Conservation (phyloP, 2,888 invertebrate species). For the Rhagophthalmus giganteus region DNA sequence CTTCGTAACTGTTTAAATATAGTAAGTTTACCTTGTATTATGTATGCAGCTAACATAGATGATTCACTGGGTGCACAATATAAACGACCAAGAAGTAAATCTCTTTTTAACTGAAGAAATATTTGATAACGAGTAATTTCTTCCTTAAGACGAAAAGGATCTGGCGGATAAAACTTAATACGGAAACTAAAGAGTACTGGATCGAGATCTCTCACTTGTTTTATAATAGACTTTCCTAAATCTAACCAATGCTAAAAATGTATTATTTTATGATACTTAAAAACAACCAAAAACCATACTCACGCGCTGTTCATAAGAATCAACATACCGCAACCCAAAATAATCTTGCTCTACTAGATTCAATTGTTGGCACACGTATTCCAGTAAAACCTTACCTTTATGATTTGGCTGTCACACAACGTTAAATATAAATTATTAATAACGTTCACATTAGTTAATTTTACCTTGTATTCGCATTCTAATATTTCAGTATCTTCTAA, state of each 20-base stretch:
- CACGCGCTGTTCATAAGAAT: constrained; percentile 85
- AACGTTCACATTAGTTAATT: constrained; percentile 16
- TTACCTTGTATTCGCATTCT: constrained; percentile 90
- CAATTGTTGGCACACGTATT: constrained; percentile 87
- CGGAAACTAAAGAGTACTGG: constrained; percentile 94
- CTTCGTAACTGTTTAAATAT: neutral
- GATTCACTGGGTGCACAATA: constrained; percentile 90
- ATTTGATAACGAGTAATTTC: constrained; percentile 94
- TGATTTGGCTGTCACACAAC: constrained; percentile 73
- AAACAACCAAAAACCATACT: too few relatives aligned
- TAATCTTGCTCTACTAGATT: constrained; percentile 93
- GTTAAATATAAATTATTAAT: constrained; percentile 12
- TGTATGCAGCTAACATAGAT: constrained; percentile 85
- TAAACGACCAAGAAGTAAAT: constrained; percentile 90
- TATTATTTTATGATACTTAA: too few relatives aligned
- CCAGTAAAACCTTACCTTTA: constrained; percentile 86
- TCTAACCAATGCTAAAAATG: constrained; percentile 90
- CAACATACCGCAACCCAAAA: constrained; percentile 91
- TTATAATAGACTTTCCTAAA: constrained; percentile 83
- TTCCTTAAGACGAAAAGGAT: constrained; percentile 89
- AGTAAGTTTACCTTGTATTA: constrained; percentile 82
- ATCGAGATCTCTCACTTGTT: constrained; percentile 92
- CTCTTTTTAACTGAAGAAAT: constrained; percentile 90
- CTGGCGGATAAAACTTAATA: constrained; percentile 96
- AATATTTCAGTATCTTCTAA: constrained; percentile 89